Evolutionary conservation across 2,888 invertebrate species (phyloP), one percentile per base, ranked within the genome.

Genomic region (Yponomeuta cagnagella): DNA sequence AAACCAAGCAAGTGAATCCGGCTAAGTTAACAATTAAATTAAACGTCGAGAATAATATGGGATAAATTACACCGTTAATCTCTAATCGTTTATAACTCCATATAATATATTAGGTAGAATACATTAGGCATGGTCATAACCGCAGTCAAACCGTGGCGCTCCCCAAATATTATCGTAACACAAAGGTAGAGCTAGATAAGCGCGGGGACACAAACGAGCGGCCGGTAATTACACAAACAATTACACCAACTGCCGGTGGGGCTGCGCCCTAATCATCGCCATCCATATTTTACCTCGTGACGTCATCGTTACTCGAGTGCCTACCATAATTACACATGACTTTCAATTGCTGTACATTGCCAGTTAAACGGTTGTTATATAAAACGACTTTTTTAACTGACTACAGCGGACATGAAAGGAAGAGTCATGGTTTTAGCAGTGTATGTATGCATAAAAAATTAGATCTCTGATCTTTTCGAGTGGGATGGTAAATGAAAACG

Each of bases 151-250:
- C 65, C 30, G 9, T 12, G 33, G 65, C 65, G 65, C 30, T 65
- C 65, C 31, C 33, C 30, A 68, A 68, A 37, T 68, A 68, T 68
- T 23, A 68, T 48, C 37, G 68, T 6, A 12, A 33, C 30, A 48
- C 52, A 69, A 69, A 23, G 23, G 31, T 48, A n/a, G 58, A 23
- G 64, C 64, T 48, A 58, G 52, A 58, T 58, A 58, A 58, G 52
- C 52, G 15, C 23, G 31, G 23, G 48, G 48, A 31, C 48, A 37
- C 64, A 70, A 70, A 70, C 70, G 70, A 65, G 64, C 70, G 65
- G 70, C 43, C 31, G 15, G 70, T 65, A 70, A 70, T 70, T 70
- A 70, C 70, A 70, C 70, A 70, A 70, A 70, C 70, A 65, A 70
- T 70, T 70, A 70, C 70, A 63, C 23, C 70, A 37, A n/a, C 63